Evolutionary conservation across 2,888 invertebrate species (phyloP), one percentile per base, ranked within the genome.

Genomic region (Meiosimyza decipiens): DNA sequence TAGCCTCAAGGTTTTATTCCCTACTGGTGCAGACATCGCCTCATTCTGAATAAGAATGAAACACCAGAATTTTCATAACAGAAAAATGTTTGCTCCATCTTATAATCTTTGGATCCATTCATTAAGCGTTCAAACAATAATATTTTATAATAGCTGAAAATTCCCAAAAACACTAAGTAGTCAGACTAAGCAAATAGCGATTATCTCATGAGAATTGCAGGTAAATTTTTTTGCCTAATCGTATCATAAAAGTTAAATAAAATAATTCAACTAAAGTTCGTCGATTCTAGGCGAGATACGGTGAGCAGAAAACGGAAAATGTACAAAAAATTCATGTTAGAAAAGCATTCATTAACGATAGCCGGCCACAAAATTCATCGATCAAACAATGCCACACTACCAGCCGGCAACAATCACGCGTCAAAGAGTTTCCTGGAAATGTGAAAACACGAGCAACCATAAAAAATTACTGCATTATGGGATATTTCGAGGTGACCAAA

Each of bases 341-440:
- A 13, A 65, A 22, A 59, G 16, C 60, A 71, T 62, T 65, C 52
- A 54, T 59, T 71, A 73, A 63, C 63, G 67, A 71, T 64, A 63
- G 68, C 63, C 71, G 71, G 73, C 55, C 70, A 33, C 28, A 59
- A 54, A 52, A 60, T 47, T 52, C 62, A 74, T 74, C 72, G 74
- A 74, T 71, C 74, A 74, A 74, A 74, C 74, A 72, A 71, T 59
- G 50, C 22, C 51, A 40, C 54, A 65, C 16, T 28, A 47, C 33
- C 55, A 55, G 22, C 22, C 55, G 55, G 55, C 67, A 47, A 47
- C 57, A 70, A 47, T 70, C 70, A 63, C 62, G 62, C 54, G 63
- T 62, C 70, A 70, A 62, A 65, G 52, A 28, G 71, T 63, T 71
- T 63, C 71, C 71, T 71, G 49, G 71, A 64, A 57, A 71, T 55